These are phyloP conservation scores for Hassar affinis DNA, from an alignment of 2,113 vertebrate genomes.

Conservation along the genomic window DNA sequence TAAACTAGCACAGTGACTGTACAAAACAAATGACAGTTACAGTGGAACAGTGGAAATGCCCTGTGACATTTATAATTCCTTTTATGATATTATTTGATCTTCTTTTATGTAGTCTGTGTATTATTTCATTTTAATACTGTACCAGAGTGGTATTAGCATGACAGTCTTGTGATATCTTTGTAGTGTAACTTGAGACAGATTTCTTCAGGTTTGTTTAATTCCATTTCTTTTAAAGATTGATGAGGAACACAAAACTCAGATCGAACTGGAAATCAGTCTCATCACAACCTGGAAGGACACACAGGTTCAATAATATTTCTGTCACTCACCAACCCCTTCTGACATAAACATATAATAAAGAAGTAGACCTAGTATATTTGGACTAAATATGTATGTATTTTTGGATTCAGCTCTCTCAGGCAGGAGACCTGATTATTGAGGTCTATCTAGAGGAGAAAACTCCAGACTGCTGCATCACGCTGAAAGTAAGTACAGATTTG, in stretches of 20 bases:
- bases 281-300: conserved; percentile 98
- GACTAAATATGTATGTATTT: neutral
- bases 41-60: neutral
- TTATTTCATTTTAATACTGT: neutral
- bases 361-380: neutral
- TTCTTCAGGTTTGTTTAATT: neutral
- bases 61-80: neutral
- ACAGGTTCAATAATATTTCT: conserved; percentile 75
- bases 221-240: conserved; percentile 80
- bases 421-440: conserved; percentile 95
- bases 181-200: neutral
- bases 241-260: conserved; percentile 92
- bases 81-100: neutral
- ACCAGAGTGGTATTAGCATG: neutral
- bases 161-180: conserved; percentile 1
- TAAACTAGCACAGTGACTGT: neutral
- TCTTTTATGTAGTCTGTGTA: neutral
- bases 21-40: neutral
- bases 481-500: conserved; percentile 79
- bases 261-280: conserved; percentile 93
- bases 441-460: conserved; percentile 91
- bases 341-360: neutral
- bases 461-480: conserved; percentile 90
- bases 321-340: neutral
- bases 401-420: conserved; percentile 84